Evolutionary conservation across 2,888 invertebrate species (phyloP).

Genomic region (Myopa tessellatipennis): DNA sequence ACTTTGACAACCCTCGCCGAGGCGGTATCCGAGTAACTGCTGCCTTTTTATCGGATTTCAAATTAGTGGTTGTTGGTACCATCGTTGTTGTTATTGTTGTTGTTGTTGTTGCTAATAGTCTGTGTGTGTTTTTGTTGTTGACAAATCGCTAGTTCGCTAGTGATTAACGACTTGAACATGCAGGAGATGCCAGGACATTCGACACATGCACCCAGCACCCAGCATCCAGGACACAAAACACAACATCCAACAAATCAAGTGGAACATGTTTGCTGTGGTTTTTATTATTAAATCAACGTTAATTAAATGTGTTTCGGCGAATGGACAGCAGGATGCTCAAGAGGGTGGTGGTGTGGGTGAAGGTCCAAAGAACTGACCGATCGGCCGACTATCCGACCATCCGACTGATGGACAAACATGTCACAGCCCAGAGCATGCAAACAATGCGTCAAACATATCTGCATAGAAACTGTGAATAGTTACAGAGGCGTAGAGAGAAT

Average conservation of each 20-base stretch:
- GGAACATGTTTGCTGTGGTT: constrained; percentile 32
- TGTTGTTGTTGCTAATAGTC: constrained; percentile 16
- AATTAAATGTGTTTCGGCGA: constrained; percentile 33
- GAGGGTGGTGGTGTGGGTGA: not conserved
- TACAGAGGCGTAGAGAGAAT: not conserved
- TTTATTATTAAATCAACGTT: constrained; percentile 40
- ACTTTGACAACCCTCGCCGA: not conserved
- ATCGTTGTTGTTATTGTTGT: constrained; percentile 22
- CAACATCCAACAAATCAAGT: constrained; percentile 33
- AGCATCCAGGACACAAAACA: not conserved
- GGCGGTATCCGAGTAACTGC: not conserved
- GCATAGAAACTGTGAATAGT: not conserved
- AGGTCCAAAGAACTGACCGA: not conserved
- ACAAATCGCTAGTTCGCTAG: constrained; percentile 50
- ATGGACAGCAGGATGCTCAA: not conserved
- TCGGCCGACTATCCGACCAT: constrained; percentile 11
- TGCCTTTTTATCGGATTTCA: constrained; percentile 12
- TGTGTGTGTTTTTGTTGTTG: constrained; percentile 46
- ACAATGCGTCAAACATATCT: not conserved
- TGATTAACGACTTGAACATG: constrained; percentile 48
- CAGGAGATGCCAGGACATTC: constrained; percentile 34
- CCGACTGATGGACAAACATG: constrained; percentile 17
- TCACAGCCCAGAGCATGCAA: not conserved
- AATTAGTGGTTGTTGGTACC: constrained; percentile 23
- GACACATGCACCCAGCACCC: not conserved